Conservation (phyloP, 2,888 invertebrate genomes). For the Heliconius erato region DNA sequence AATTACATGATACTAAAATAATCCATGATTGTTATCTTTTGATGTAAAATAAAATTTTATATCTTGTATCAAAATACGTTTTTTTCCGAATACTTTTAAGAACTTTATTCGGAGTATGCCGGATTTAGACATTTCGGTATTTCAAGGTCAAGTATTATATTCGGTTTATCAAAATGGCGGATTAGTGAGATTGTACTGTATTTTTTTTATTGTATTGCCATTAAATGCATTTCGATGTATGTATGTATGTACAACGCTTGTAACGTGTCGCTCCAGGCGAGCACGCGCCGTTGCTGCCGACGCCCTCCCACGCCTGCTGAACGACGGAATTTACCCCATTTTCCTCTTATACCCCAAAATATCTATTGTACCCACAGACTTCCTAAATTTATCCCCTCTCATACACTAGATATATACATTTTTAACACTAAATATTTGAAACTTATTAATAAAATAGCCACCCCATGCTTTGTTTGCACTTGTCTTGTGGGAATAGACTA, state of each 20-base stretch:
- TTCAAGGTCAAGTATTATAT: no score
- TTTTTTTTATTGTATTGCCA: conserved; percentile 12
- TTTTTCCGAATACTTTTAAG: not conserved
- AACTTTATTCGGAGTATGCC: not conserved
- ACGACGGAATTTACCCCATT: conserved; percentile 52
- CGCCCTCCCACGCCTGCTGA: conserved; percentile 69
- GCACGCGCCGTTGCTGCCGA: conserved; percentile 78
- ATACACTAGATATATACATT: not conserved
- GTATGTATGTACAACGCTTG: conserved; percentile 41
- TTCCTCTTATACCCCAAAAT: conserved; percentile 9
- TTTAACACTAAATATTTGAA: conserved; percentile 9
- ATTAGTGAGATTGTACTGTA: not conserved
- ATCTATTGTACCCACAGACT: not conserved
- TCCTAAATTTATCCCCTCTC: not conserved
- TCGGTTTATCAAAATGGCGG: not conserved
- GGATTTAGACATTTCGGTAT: no score
- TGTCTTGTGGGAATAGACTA: not conserved
- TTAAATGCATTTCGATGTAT: conserved; percentile 22
- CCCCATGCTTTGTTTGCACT: conserved; percentile 23
- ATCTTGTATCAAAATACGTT: no score
- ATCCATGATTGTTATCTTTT: not conserved
- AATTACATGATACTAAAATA: not conserved
- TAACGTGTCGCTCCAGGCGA: conserved; percentile 69
- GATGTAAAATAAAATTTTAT: no score
- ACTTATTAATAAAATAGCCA: conserved; percentile 18